Conservation (phyloP, 1,140 invertebrate genomes). For the Lerema accius region DNA sequence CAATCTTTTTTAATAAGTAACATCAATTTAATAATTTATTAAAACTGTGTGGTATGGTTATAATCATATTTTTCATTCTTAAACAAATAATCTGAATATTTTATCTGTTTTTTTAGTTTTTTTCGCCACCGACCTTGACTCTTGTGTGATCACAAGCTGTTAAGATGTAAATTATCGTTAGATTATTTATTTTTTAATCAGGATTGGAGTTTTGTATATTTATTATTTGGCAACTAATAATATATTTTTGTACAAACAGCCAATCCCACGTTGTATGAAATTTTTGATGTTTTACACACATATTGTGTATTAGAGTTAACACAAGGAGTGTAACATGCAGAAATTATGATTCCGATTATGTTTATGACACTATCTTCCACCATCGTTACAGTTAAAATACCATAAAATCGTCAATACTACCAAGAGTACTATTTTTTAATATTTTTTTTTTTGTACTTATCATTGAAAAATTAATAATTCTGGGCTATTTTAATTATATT, state of each 20-base stretch:
- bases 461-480: no score
- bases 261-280: constrained; percentile 21
- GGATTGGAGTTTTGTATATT: constrained; percentile 33
- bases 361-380: constrained; percentile 20
- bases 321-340: constrained; percentile 32
- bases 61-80: no score
- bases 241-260: constrained; percentile 36
- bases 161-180: constrained; percentile 27
- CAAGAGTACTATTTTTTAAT: no score
- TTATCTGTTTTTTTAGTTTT: not conserved
- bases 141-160: not conserved
- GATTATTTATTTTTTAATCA: constrained; percentile 24
- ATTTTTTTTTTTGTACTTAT: no score
- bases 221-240: constrained; percentile 33
- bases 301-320: constrained; percentile 23
- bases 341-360: constrained; percentile 16
- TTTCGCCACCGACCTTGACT: not conserved
- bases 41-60: no score
- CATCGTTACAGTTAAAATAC: no score
- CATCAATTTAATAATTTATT: no score
- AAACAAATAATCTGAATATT: no score
- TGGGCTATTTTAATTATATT: no score
- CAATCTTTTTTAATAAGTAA: not conserved
- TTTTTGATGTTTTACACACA: constrained; percentile 30
- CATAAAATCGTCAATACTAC: no score